Evolutionary conservation across 2,113 vertebrate genomes (phyloP), one percentile per base, ranked within the genome.

Genomic region (Neotragus pygmaeus): DNA sequence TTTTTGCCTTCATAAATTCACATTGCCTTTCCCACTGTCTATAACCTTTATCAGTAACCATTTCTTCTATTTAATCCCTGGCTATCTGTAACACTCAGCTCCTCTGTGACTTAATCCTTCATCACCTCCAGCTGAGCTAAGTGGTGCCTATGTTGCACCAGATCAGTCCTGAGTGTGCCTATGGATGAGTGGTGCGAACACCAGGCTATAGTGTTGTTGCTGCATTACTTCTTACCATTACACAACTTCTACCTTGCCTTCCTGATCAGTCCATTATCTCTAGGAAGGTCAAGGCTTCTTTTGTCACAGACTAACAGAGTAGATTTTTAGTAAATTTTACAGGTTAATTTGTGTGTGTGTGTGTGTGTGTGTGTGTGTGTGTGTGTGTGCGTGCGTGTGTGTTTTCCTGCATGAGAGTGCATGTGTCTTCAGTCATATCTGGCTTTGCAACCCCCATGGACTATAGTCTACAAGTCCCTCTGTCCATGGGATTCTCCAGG

Each of bases 141-240:
- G 15, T 19, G 21, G 4, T 70, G 5, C 7, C 6, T 51, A 0
- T 70, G 0, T 45, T 23, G 19, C 17, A 27, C 0, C 1, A 14
- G 7, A 58, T 16, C 25, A 7, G 14, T 60, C 8, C 58, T 81
- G 10, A n/a, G 5, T 1, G 17, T 7, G 33, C 77, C 15, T 33
- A 39, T 33, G 77, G 19, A 23, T 27, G 14, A 36, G 36, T 1
- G 23, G 0, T 47, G 17, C 51, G 16, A 58, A n/a, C 30, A 55
- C 8, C 2, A 9, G 51, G 15, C 28, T 15, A 0, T 5, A 2
- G 9, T 19, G 45, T 78, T 78, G 19, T 33, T 47, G 27, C 33
- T 83, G 5, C 5, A 60, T 27, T 30, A 28, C 10, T 36, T 13
- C 36, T 82, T 91, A 21, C 1, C 28, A 13, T 19, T 36, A 28